Evolutionary conservation across 2,888 invertebrate species (phyloP), one percentile per base, ranked within the genome.

Genomic region (Tetragonula carbonaria): DNA sequence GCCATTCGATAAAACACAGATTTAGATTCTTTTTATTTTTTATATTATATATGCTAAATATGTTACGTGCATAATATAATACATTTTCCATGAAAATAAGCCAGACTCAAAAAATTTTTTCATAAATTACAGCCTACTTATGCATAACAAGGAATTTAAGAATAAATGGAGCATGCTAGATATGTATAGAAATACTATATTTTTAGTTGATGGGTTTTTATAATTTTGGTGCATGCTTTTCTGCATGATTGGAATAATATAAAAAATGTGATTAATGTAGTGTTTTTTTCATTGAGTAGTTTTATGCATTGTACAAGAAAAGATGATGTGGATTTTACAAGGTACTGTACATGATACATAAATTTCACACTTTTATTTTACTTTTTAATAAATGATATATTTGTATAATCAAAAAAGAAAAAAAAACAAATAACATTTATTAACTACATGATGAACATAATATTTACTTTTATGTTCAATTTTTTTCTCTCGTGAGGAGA

Each of bases 51-150:
- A 53, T 74, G 67, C 66, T 72, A 86, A 80, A 85, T 83, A 83
- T 80, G 79, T 78, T 79, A 84, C 76, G 81, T 82, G 8, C 62
- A 55, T 71, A 62, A 91, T 92, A 92, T 92, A 21, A 63, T 63
- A 63, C 18, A 33, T 63, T 63, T 93, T 91, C 91, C 93, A 94
- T 93, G 93, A 94, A 94, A 94, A 94, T 94, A 94, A 94, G 94
- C 93, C 93, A 92, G 77, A 90, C 81, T 83, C 80, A 16, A 62
- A 18, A 45, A 63, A 70, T 57, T 21, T 4, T 50, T 45, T 74
- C 62, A 80, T 55, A 21, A 71, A 65, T 73, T 55, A 50, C 73
- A 85, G 75, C 70, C 76, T 79, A 67, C 77, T 71, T 62, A 63
- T 71, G 71, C 74, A 72, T 65, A 68, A 67, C n/a, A 28, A 66